Base-by-base conservation (phyloP, 2,888 invertebrate species). In the Sycophila texana region DNA sequence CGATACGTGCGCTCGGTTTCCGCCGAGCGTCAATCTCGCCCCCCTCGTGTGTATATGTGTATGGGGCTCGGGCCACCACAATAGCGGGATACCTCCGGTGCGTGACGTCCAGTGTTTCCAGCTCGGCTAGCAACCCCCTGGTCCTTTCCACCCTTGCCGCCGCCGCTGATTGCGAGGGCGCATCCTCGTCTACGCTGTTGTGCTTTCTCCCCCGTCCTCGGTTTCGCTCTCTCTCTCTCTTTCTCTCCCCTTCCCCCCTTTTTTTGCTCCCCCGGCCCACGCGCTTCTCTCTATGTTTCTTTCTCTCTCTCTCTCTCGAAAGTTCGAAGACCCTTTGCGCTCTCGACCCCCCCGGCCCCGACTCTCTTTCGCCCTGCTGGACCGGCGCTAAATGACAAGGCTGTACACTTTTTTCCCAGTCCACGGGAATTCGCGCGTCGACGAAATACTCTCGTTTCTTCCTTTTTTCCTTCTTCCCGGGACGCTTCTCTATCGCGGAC, bases 161-260 rank as follows among this genome's bases (percentile, higher is more conserved):
- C 77, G 79, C 74, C 77, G 78, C 49, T 61, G 83, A 83, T 82
- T 84, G 85, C 88, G 39, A 39, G 39, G 39, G 39, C 39, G 89
- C 89, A 89, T 86, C 87, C 89, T 88, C 88, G 87, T 86, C 87
- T 82, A 84, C 84, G 39, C 85, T 88, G 86, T 89, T 89, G 87
- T 74, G 77, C 12, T 18, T 53, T 63, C 68, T 58, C 74, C 53
- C 14, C 26, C 39, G 39, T 39, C 7, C 39, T 39, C 39, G 39
- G 39, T 39, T 39, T 39, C 0, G 39, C 39, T 53, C 79, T 79
- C 70, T 57, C 79, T 83, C 78, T 83, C 74, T 81, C 80, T 79
- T 81, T 77, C 77, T 55, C 30, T 26, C 47, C 63, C 20, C 73
- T 39, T 4, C 26, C 63, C 39, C 73, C 39, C 4, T 53, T 55